Base-by-base conservation (phyloP, 1,140 invertebrate genomes). In the Pseudobourletiella spinata region DNA sequence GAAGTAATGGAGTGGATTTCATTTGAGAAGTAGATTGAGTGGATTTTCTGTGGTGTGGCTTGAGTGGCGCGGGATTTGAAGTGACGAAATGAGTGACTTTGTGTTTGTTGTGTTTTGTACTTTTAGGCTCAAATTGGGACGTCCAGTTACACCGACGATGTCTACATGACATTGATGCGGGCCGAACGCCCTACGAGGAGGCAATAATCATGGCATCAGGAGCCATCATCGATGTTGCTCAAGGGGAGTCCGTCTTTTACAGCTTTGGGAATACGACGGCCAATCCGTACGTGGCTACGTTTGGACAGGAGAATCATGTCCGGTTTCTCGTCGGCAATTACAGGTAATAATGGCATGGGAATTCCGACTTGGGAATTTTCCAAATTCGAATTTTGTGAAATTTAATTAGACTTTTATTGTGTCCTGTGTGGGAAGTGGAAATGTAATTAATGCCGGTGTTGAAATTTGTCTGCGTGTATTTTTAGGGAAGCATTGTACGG, bases 71-170 rank as follows among this genome's bases (percentile, higher is more conserved):
- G n/a, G n/a, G n/a, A n/a, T n/a, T n/a, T n/a, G n/a, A n/a, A n/a
- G n/a, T n/a, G n/a, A n/a, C n/a, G n/a, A n/a, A n/a, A n/a, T n/a
- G n/a, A n/a, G n/a, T n/a, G n/a, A n/a, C n/a, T n/a, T n/a, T n/a
- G n/a, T n/a, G n/a, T n/a, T n/a, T n/a, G 32, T 42, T 25, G 8
- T 1, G 20, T 14, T 50, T 35, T 43, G 30, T 57, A 2, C 52
- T n/a, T n/a, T 39, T 39, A 66, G 65, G 60, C 30, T 66, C 65
- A 18, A 66, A 66, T 52, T 63, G 65, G 60, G 55, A 66, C 30
- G 46, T 59, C 35, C 57, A 57, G 4, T 26, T 66, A 20, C 60
- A 66, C 43, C 55, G 25, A 35, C 20, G 42, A 32, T 20, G 55
- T 24, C 51, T 66, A 14, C 60, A 63, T 39, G 60, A 63, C 20